These are phyloP conservation scores for Tetraodon nigroviridis DNA, from an alignment of 2,113 vertebrate genomes.

Conservation along the genomic window DNA sequence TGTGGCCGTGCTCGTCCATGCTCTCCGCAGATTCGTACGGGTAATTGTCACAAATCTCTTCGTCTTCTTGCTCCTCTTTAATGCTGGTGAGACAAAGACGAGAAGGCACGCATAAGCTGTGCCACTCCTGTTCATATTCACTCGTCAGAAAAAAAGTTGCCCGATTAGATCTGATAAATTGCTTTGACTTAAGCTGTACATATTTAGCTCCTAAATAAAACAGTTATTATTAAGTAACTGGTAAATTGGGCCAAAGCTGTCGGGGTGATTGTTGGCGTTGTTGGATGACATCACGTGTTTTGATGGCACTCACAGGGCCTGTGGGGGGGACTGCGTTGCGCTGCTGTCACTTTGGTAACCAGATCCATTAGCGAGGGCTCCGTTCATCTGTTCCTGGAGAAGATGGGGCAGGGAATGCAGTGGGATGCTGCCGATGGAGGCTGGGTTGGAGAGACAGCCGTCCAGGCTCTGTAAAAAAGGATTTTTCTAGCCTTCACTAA, in stretches of 20 bases:
- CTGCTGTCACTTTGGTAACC: conserved; percentile 95
- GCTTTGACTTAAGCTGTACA: too few species aligned
- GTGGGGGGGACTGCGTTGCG: conserved; percentile 88
- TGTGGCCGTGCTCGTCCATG: conserved; percentile 84
- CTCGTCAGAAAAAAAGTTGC: background rate
- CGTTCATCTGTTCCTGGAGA: conserved; percentile 91
- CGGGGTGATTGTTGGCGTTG: too few species aligned
- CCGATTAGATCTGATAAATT: too few species aligned
- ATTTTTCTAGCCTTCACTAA: background rate
- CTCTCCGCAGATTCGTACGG: conserved; percentile 84
- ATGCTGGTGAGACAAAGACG: conserved; percentile 72
- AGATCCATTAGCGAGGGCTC: conserved; percentile 85
- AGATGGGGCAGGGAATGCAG: conserved; percentile 84
- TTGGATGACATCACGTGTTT: background rate
- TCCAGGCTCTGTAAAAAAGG: conserved; percentile 78
- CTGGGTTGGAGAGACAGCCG: conserved; percentile 84
- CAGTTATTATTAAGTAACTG: too few species aligned
- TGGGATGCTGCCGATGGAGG: conserved; percentile 86
- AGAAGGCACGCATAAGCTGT: background rate
- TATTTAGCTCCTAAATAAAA: too few species aligned
- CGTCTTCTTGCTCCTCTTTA: conserved; percentile 92
- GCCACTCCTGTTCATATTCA: too few species aligned
- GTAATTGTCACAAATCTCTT: conserved; percentile 87
- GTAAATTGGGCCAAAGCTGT: too few species aligned
- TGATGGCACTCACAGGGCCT: conserved; percentile 82